Evolutionary conservation across 2,888 invertebrate genomes (phyloP), one percentile per base, ranked within the genome.

Genomic region (Sturmia bella): DNA sequence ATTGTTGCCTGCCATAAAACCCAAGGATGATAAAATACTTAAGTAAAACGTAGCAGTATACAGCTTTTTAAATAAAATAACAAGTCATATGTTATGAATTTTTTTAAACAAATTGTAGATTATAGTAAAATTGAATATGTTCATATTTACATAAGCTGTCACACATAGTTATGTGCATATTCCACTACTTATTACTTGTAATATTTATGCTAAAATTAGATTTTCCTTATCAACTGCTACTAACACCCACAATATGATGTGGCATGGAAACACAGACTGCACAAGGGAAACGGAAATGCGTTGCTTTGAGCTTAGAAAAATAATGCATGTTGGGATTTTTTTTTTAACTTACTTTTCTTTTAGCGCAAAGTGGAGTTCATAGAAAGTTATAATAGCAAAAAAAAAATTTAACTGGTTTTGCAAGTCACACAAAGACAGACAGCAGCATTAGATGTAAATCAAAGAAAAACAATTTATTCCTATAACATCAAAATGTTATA

Each of bases 171-270:
- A n/a, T n/a, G n/a, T n/a, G n/a, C 24, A 17, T 59, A 48, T 70
- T 24, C 11, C 2, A 32, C 56, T 19, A 43, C 43, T 57, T n/a
- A 32, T 32, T 3, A 21, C 41, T 32, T 24, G 37, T 59, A 27
- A 13, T 39, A 68, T 76, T 63, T 54, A 48, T 54, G 37, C 61
- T 45, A 54, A 76, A 76, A 76, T 76, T 69, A 63, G 61, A 76
- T 76, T 69, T 69, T 54, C 76, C 37, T 59, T 52, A 52, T 6
- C 41, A 59, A 57, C 64, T 68, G 17, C 17, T 69, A 37, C 54
- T 37, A 45, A 43, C 68, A 45, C 41, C 37, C 50, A 15, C 75
- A 76, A 1, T 7, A 5, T 9, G 32, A 21, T 64, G 24, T 12
- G 24, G 17, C 2, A 27, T 32, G 9, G 32, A 32, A 32, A 32